phyloP scores from a whole-genome alignment of 2,888 invertebrate genomes.

The Rhopalosiphum nymphaeae region DNA sequence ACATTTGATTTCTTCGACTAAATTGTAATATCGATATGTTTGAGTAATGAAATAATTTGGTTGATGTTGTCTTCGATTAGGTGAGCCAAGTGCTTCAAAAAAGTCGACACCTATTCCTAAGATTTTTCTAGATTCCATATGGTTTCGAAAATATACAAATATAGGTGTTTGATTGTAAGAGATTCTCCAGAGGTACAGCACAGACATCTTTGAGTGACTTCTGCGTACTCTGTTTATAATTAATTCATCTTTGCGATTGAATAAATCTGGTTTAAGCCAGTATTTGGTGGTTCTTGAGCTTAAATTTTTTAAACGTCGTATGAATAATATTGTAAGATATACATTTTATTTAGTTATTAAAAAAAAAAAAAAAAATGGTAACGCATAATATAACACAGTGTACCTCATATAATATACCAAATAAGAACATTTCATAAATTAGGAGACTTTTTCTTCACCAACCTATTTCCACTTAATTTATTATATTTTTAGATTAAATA shows the following conservation, averaged over 20 bases:
- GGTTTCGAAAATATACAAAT: background rate
- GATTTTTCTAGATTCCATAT: background rate
- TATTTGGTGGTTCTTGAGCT: too few species aligned
- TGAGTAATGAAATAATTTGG: too few species aligned
- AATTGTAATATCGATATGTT: too few species aligned
- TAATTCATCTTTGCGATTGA: too few species aligned
- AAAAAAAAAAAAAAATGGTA: background rate
- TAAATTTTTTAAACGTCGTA: background rate
- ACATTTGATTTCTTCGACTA: too few species aligned
- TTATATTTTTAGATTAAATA: background rate
- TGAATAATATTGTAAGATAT: background rate
- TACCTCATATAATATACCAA: background rate
- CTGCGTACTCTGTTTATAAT: too few species aligned
- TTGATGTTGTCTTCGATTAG: too few species aligned
- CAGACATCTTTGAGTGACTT: background rate
- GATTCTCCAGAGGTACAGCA: background rate
- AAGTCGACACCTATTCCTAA: too few species aligned
- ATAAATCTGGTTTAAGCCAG: too few species aligned
- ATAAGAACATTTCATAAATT: background rate
- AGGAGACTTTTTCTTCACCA: background rate
- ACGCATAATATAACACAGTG: background rate
- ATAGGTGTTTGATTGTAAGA: background rate
- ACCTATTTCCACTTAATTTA: background rate
- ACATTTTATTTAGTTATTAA: background rate
- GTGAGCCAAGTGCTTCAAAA: too few species aligned